Percentiles rank a stretch among this genome's conserved stretches.
Conservation (phyloP, 2,888 invertebrate genomes). For the Helleia helle region DNA sequence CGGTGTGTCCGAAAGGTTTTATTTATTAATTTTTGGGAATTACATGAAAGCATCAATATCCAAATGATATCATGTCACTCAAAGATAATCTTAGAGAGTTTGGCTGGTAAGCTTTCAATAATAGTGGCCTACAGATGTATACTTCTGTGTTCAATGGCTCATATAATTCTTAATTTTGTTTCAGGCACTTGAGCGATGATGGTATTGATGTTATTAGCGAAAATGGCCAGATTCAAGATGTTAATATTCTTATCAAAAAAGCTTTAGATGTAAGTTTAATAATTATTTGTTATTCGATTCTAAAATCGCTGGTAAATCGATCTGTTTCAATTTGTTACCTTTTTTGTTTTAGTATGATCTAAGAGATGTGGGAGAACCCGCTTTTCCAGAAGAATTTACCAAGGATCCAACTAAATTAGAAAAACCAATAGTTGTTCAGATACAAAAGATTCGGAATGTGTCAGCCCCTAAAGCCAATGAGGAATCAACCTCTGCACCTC, state of each 20-base stretch:
- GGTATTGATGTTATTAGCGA: slow-evolving; percentile 79
- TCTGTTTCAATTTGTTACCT: too few species aligned
- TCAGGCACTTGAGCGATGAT: slow-evolving; percentile 82
- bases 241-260: slow-evolving; percentile 75
- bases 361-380: slow-evolving; percentile 84
- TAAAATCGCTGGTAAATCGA: too few species aligned
- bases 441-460: slow-evolving; percentile 90
- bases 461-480: slow-evolving; percentile 93
- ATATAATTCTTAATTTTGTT: slow-evolving; percentile 37
- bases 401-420: slow-evolving; percentile 71
- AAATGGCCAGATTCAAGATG: slow-evolving; percentile 76
- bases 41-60: slow-evolving; percentile 32
- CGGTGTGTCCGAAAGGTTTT: slow-evolving; percentile 46
- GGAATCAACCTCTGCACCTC: slow-evolving; percentile 85
- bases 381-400: slow-evolving; percentile 79
- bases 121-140: slow-evolving; percentile 7
- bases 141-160: slow-evolving; percentile 17
- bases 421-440: slow-evolving; percentile 84
- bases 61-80: slow-evolving; percentile 71
- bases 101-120: slow-evolving; percentile 75
- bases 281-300: too few species aligned
- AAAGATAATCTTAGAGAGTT: slow-evolving; percentile 76
- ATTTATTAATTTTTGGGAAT: slow-evolving; percentile 49
- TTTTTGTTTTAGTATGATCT: slow-evolving; percentile 78
- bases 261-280: slow-evolving; percentile 85